Evolutionary conservation across 1,140 invertebrate genomes (phyloP).

Genomic region (Lasioglossum baleicum): DNA sequence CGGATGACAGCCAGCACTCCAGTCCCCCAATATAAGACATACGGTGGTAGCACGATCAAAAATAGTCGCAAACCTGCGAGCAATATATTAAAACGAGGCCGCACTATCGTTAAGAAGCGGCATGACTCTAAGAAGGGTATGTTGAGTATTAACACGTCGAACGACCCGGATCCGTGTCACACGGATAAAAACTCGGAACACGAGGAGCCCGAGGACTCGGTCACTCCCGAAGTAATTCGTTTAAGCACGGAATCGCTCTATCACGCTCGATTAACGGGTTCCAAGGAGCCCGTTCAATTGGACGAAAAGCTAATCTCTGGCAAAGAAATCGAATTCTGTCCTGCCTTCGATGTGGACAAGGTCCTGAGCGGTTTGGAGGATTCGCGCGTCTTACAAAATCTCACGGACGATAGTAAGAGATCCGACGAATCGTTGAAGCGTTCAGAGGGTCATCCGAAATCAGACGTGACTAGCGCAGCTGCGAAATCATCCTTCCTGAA

Average conservation of each 20-base stretch:
- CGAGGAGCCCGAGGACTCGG: neutral
- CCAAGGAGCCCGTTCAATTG: conserved; percentile 33
- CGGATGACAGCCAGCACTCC: conserved; percentile 56
- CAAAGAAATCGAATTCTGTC: conserved; percentile 39
- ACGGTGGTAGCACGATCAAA: conserved; percentile 42
- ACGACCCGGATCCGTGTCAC: neutral
- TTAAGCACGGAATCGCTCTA: neutral
- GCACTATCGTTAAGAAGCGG: conserved; percentile 67
- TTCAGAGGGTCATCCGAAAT: conserved; percentile 45
- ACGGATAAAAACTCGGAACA: neutral
- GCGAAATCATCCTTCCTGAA: conserved; percentile 56
- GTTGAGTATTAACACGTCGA: conserved; percentile 13
- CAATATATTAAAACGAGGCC: conserved; percentile 71
- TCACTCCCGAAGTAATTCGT: neutral
- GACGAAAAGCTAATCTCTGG: conserved; percentile 50
- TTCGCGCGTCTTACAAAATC: neutral
- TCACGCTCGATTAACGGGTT: no score
- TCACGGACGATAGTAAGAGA: neutral
- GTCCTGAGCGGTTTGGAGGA: no score
- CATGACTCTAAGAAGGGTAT: conserved; percentile 54
- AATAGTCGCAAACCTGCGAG: conserved; percentile 55
- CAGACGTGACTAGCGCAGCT: conserved; percentile 25
- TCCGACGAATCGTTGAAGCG: neutral
- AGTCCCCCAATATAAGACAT: conserved; percentile 44
- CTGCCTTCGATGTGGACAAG: neutral